Evolutionary conservation across 2,113 vertebrate genomes (phyloP).

Genomic region (Paracanthobrama guichenoti): DNA sequence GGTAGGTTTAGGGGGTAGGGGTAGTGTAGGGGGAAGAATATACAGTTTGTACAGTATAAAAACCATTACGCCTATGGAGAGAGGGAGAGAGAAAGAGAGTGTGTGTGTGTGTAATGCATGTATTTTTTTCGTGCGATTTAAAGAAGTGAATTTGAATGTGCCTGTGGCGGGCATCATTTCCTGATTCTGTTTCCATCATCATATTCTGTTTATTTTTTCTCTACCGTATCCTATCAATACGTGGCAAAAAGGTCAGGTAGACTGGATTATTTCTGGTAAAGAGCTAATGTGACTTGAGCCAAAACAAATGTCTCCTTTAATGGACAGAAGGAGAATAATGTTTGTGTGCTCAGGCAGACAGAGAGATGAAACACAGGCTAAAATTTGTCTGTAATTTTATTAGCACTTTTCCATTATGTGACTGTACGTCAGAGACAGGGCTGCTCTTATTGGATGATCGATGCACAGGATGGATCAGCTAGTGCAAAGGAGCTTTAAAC

Average conservation of each 20-base stretch:
- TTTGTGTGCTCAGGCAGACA: not conserved
- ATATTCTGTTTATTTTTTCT: not conserved
- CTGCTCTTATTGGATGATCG: slow-evolving; percentile 36
- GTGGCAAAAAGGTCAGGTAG: not conserved
- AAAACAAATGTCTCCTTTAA: slow-evolving; percentile 15
- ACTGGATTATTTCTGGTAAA: not conserved
- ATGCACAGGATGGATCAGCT: slow-evolving; percentile 9
- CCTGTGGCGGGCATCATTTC: not conserved
- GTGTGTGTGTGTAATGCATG: too few species aligned
- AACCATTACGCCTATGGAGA: too few species aligned
- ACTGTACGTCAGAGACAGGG: not conserved
- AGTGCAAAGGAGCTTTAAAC: slow-evolving; percentile 45
- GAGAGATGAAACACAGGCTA: not conserved
- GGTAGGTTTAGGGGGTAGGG: too few species aligned
- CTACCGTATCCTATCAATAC: not conserved
- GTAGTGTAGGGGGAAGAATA: too few species aligned
- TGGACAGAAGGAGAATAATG: slow-evolving; percentile 6
- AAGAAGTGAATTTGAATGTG: not conserved
- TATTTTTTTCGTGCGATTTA: not conserved
- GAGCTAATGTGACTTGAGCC: slow-evolving; percentile 16
- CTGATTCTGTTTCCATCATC: not conserved
- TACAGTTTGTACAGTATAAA: too few species aligned
- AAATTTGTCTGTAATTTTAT: slow-evolving; percentile 35
- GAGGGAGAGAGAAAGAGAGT: too few species aligned
- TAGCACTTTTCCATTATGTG: slow-evolving; percentile 40